Percentiles rank a stretch among this genome's conserved stretches.
phyloP scores from a whole-genome alignment of 2,888 invertebrate species.

The Poecilobothrus nobilitatus region DNA sequence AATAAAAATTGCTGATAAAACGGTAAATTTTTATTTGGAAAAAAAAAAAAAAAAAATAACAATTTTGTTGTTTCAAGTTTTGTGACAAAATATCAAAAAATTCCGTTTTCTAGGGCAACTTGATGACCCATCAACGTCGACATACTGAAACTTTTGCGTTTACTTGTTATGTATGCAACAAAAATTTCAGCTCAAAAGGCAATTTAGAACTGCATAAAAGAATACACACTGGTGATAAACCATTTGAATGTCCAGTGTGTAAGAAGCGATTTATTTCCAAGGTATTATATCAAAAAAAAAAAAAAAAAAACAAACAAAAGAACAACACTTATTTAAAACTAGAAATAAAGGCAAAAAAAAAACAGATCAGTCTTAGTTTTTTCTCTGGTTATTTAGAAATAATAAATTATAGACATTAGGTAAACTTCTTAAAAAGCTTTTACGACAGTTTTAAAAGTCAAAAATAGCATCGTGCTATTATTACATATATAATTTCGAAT shows the following conservation, averaged over 20 bases:
- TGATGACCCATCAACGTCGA: slow-evolving; percentile 3
- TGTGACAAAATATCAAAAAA: not conserved
- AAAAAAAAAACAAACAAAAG: slow-evolving; percentile 10
- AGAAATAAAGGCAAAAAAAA: not conserved
- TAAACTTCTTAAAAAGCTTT: not conserved
- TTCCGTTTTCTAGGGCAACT: slow-evolving; percentile 6
- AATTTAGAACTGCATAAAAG: slow-evolving; percentile 13
- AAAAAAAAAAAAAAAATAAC: not conserved
- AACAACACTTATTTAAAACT: not conserved
- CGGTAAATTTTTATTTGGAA: slow-evolving; percentile 4
- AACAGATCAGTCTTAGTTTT: too few relatives aligned
- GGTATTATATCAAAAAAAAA: slow-evolving; percentile 13
- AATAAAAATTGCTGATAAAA: slow-evolving; percentile 6
- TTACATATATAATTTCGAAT: not conserved
- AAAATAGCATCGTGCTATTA: not conserved
- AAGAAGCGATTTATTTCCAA: slow-evolving; percentile 16
- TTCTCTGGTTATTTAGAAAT: too few relatives aligned
- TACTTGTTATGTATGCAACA: not conserved
- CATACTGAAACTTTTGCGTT: slow-evolving; percentile 4
- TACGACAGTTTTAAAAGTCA: not conserved
- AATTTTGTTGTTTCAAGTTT: not conserved
- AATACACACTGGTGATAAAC: slow-evolving; percentile 17
- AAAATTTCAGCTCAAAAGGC: slow-evolving; percentile 4
- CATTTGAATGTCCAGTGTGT: slow-evolving; percentile 15
- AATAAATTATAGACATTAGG: too few relatives aligned